These are phyloP conservation scores for Leucoraja ocellata DNA, from an alignment of 2,797 vertebrate genomes.

Conservation along the genomic window DNA sequence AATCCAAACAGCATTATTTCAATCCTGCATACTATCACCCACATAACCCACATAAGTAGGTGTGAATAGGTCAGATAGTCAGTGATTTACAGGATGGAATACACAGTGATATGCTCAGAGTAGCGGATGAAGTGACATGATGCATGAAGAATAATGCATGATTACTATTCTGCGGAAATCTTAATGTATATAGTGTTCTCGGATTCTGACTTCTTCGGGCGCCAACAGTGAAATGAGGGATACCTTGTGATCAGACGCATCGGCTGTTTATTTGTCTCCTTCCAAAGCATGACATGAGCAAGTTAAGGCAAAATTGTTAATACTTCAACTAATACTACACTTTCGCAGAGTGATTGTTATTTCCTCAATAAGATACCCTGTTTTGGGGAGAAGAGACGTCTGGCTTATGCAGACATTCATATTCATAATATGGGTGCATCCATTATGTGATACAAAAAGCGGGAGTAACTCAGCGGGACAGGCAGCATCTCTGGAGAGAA, in stretches of 20 bases:
- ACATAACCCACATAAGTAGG: not conserved
- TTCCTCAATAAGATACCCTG: not conserved
- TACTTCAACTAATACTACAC: not conserved
- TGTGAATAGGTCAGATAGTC: slow-evolving; percentile 11
- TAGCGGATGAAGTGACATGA: not conserved
- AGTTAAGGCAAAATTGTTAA: not conserved
- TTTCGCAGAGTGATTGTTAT: not conserved
- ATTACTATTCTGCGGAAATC: not conserved
- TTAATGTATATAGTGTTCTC: not conserved
- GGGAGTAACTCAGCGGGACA: too few species aligned
- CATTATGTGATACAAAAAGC: not conserved
- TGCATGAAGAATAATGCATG: not conserved
- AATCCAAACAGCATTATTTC: not conserved
- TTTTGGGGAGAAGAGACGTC: not conserved
- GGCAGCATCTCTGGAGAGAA: too few species aligned
- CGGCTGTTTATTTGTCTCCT: not conserved
- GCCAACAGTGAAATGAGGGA: slow-evolving; percentile 13
- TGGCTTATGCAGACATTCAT: not conserved
- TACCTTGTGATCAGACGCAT: not conserved
- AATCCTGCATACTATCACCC: not conserved
- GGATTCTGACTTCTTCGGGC: not conserved
- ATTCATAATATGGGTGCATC: not conserved
- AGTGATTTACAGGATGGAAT: not conserved
- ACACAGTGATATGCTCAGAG: not conserved
- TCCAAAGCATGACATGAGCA: not conserved